Base-by-base conservation (phyloP, 2,888 invertebrate species). In the Orchesellides sinensis region DNA sequence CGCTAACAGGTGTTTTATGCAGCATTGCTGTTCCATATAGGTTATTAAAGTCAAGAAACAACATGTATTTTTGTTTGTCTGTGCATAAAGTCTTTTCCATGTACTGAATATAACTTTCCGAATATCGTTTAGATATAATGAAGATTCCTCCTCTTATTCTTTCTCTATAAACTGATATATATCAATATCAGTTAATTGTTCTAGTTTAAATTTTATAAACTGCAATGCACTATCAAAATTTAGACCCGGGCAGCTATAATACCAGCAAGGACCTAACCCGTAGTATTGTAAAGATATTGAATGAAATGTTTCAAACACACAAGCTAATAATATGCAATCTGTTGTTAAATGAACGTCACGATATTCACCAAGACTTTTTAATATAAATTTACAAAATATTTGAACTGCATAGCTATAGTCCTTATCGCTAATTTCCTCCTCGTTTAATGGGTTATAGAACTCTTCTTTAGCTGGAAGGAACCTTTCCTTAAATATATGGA, bases 261-360 rank as follows among this genome's bases (percentile, higher is more conserved):
- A 82, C 14, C 54, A 59, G 19, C 21, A n/a, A 3, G 82, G 69
- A 52, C 75, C 82, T 14, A 82, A 29, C 0, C 29, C 29, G 29
- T 82, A 82, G 40, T 40, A 27, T 6, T 35, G 14, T 23, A 82
- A 19, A 0, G 69, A 61, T 5, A 82, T 23, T 0, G 1, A n/a
- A 56, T 75, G 23, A 75, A 82, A 82, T 25, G 29, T 17, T 27
- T 82, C 75, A 40, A 70, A 59, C 1, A 70, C 54, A 8, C 45
- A 52, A 19, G 61, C 70, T 21, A 82, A 25, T 5, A 75, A 35
- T 32, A 40, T 6, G 5, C 21, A 10, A 40, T 82, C 82, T 1
- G 29, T 25, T 40, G 4, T 17, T 0, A 81, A 8, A 23, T 81
- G 74, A 0, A 81, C 17, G 17, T 40, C 21, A 4, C 17, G 35